A percentile compares a stretch with the other conserved stretches of the same genome.
phyloP scores from a whole-genome alignment of 1,140 invertebrate genomes.

The Copidosoma floridanum region DNA sequence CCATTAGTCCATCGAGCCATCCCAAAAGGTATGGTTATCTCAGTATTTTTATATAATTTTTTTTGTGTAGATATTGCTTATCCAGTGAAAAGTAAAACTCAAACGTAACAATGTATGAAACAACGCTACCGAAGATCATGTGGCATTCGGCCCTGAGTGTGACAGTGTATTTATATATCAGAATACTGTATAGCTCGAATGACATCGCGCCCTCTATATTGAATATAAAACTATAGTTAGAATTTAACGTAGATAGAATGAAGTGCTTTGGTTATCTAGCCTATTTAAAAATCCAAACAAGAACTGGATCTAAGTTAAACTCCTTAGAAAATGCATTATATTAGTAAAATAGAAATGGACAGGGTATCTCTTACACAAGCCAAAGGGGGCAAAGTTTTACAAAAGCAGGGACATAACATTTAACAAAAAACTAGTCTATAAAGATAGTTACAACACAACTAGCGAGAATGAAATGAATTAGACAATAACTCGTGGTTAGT shows the following conservation, averaged over 20 bases:
- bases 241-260: slow-evolving; percentile 20
- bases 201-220: slow-evolving; percentile 33
- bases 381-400: no score
- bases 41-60: slow-evolving; percentile 27
- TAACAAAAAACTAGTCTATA: no score
- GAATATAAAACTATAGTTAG: slow-evolving; percentile 16
- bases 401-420: no score
- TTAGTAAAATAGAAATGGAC: no score
- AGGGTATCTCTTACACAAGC: no score
- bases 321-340: no score
- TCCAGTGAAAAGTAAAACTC: slow-evolving; percentile 32
- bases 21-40: no score
- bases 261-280: slow-evolving; percentile 29
- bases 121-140: slow-evolving; percentile 33
- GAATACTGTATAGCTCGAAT: slow-evolving; percentile 29
- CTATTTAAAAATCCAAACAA: slow-evolving; percentile 20
- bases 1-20: slow-evolving; percentile 11
- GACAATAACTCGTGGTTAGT: no score
- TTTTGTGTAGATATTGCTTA: slow-evolving; percentile 25
- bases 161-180: slow-evolving; percentile 38
- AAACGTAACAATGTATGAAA: slow-evolving; percentile 39
- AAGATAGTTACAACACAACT: no score
- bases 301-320: no score
- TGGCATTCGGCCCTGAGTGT: slow-evolving; percentile 45
- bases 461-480: no score